These are phyloP conservation scores for Amphimedon queenslandica DNA, from an alignment of 37 sponge, comb jelly and placozoan species.

Conservation along the genomic window DNA sequence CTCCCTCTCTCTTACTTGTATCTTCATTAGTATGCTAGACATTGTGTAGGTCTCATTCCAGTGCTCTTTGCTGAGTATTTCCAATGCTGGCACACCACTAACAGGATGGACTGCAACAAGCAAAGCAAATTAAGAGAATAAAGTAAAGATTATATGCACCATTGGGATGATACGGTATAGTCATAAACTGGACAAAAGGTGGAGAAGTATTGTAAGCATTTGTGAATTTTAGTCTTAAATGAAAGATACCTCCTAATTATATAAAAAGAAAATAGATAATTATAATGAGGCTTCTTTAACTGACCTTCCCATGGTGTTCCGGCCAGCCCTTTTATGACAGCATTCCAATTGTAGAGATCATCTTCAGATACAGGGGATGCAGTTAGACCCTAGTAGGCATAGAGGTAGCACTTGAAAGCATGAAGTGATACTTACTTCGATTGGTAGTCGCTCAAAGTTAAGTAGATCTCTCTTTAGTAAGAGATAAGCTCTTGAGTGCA, in stretches of 20 bases:
- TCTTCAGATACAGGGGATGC: constrained; percentile 32
- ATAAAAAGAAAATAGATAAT: background rate
- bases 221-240: constrained; percentile 39
- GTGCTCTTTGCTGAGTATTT: constrained; percentile 12
- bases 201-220: constrained; percentile 66
- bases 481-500: constrained; percentile 78
- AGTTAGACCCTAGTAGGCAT: constrained; percentile 75
- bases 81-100: constrained; percentile 24
- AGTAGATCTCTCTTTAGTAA: constrained; percentile 55
- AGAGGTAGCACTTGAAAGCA: too few species aligned
- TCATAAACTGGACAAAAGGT: constrained; percentile 70
- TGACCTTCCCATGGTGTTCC: constrained; percentile 81
- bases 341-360: constrained; percentile 67
- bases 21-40: constrained; percentile 9
- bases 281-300: background rate
- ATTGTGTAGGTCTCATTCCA: constrained; percentile 45
- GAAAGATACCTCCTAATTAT: constrained; percentile 62
- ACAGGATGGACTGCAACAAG: constrained; percentile 38
- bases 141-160: too few species aligned
- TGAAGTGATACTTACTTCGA: constrained; percentile 42
- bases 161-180: constrained; percentile 91
- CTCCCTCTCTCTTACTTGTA: constrained; percentile 19
- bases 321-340: constrained; percentile 38
- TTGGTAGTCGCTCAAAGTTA: constrained; percentile 41
- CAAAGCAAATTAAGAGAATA: too few species aligned